These are phyloP conservation scores for Channa maculata DNA, from an alignment of 2,113 vertebrate genomes.

Conservation along the genomic window DNA sequence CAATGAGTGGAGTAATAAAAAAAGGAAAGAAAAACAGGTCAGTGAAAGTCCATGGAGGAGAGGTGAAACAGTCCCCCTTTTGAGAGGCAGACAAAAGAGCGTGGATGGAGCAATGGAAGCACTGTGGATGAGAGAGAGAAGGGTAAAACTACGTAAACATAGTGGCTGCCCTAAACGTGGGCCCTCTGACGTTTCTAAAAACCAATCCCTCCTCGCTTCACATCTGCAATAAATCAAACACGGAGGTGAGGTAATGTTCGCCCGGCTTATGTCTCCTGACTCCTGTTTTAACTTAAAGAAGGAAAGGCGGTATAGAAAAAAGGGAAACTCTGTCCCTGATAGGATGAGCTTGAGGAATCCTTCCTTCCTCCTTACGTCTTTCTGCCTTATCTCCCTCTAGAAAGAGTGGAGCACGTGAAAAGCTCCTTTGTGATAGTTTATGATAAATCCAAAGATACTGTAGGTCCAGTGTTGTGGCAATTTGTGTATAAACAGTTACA, in stretches of 20 bases:
- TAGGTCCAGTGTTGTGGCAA: constrained; percentile 72
- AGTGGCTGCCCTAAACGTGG: constrained; percentile 85
- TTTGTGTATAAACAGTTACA: constrained; percentile 65
- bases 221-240: constrained; percentile 91
- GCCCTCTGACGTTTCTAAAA: constrained; percentile 75
- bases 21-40: constrained; percentile 82
- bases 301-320: constrained; percentile 49
- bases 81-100: constrained; percentile 74
- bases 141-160: constrained; percentile 86
- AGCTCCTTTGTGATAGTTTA: constrained; percentile 79
- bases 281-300: constrained; percentile 87
- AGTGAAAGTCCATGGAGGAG: constrained; percentile 80
- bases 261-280: constrained; percentile 85
- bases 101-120: constrained; percentile 44
- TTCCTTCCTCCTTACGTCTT: constrained; percentile 69
- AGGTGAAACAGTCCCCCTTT: constrained; percentile 79
- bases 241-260: constrained; percentile 87
- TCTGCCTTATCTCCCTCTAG: constrained; percentile 79
- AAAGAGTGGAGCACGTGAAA: constrained; percentile 75
- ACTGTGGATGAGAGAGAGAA: constrained; percentile 68
- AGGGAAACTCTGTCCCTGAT: constrained; percentile 66
- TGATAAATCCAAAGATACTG: constrained; percentile 83
- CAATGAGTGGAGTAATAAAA: constrained; percentile 79
- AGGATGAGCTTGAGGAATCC: constrained; percentile 62
- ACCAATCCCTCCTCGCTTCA: constrained; percentile 84